Evolutionary conservation across 1,140 invertebrate genomes (phyloP), one percentile per base, ranked within the genome.

Genomic region (Ceratina japonica): DNA sequence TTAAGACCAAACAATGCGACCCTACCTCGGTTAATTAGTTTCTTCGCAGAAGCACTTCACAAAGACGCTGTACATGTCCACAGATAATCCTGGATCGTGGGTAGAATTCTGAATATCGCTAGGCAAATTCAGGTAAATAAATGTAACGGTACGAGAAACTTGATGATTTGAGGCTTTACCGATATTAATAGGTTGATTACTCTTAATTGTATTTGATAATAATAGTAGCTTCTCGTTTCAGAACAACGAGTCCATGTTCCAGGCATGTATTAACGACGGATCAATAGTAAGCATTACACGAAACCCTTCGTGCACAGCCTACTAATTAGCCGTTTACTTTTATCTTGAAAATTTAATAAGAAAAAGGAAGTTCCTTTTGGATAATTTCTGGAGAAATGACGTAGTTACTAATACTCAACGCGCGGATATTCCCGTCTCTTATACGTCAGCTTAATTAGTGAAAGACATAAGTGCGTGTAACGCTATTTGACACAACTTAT

Each of bases 11-110:
- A 97, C 87, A 98, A 98, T 88, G 93, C 95, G 69, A 99, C 99
- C 93, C 93, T 99, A 84, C 97, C 97, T 31, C 94, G 95, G 79
- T 95, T 99, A 76, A 95, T 99, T 80, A 94, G 95, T 73, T 96
- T 98, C 77, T 96, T 99, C 81, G 97, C 97, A 0, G 97, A 99
- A 90, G 96, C 97, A 1, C 96, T 99, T 90, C 93, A 94, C 72
- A 95, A 95, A 88, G 96, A 97, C 87, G 97, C 96, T 20, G 93
- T 99, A 51, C 94, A n/a, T n/a, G n/a, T n/a, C 96, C 54, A 91
- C 94, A 16, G 94, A 95, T 24, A 94, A 95, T 85, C 92, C 93
- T 56, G 94, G n/a, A n/a, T 95, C 49, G 94, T 94, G 82, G 91
- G 93, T 71, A 92, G 96, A 87, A 94, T 97, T 90, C 88, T 96